phyloP scores from a whole-genome alignment of 2,888 invertebrate species.

The Polydrusus cervinus region DNA sequence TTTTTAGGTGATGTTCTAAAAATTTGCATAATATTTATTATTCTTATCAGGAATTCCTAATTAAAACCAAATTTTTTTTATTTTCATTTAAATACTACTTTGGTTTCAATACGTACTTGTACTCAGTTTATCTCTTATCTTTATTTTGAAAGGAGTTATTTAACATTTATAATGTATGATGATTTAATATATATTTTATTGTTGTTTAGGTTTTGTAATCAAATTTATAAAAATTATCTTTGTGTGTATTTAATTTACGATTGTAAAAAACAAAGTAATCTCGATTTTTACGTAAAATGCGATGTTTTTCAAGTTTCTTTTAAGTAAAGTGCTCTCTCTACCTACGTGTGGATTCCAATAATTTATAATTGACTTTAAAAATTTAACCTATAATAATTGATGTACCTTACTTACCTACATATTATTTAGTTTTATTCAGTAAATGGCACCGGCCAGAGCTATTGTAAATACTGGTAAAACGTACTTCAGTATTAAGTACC shows the following conservation, averaged over 20 bases:
- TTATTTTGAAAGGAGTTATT: background rate
- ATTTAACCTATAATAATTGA: too few relatives aligned
- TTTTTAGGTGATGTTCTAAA: background rate
- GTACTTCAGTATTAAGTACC: too few relatives aligned
- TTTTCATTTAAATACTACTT: background rate
- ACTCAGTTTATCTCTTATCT: constrained; percentile 7
- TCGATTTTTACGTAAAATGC: background rate
- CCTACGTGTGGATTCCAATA: background rate
- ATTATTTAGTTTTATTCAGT: too few relatives aligned
- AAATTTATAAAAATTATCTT: background rate
- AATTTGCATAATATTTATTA: too few relatives aligned
- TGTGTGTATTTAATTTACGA: background rate
- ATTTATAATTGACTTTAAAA: background rate
- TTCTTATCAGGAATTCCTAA: background rate
- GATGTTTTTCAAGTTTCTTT: background rate
- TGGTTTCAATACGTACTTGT: background rate
- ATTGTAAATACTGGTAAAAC: too few relatives aligned
- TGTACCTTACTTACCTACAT: too few relatives aligned
- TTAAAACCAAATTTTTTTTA: background rate
- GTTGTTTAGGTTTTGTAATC: constrained; percentile 8
- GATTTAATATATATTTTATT: constrained; percentile 1
- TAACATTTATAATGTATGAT: background rate
- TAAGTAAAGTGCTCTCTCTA: background rate
- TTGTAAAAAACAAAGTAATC: constrained; percentile 1
- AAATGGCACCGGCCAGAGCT: too few relatives aligned